Evolutionary conservation across 2,797 vertebrate genomes (phyloP).

Genomic region (Ciconia nigra): DNA sequence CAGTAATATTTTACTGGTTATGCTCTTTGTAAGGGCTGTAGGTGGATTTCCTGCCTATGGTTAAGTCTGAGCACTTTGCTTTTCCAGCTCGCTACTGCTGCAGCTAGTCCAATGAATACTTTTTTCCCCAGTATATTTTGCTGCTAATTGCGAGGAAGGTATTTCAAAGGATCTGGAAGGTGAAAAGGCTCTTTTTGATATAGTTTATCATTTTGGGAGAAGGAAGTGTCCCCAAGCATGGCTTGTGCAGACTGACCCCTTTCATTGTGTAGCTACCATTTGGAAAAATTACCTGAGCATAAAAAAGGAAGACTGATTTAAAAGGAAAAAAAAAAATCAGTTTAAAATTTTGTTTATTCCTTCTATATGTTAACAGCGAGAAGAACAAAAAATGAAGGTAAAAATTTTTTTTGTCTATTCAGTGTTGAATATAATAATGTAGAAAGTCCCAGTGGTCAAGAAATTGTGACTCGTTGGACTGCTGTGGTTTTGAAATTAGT

Average conservation of each 20-base stretch:
- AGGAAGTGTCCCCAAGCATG: neutral
- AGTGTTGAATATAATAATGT: neutral
- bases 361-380: neutral
- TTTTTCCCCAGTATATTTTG: neutral
- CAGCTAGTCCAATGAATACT: neutral
- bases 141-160: neutral
- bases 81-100: neutral
- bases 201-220: neutral
- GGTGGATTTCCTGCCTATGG: neutral
- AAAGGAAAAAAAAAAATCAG: neutral
- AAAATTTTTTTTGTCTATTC: neutral
- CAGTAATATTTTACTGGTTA: neutral
- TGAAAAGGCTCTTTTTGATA: neutral
- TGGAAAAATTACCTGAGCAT: neutral
- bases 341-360: constrained; percentile 27
- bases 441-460: constrained; percentile 10
- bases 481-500: constrained; percentile 24
- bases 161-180: constrained; percentile 5
- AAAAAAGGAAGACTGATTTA: neutral
- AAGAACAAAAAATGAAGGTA: neutral
- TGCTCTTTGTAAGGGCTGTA: neutral
- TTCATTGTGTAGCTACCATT: neutral
- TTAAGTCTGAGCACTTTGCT: neutral
- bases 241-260: neutral
- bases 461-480: constrained; percentile 21